Evolutionary conservation across 2,888 invertebrate genomes (phyloP), one percentile per base, ranked within the genome.

Genomic region (Troides aeacus): DNA sequence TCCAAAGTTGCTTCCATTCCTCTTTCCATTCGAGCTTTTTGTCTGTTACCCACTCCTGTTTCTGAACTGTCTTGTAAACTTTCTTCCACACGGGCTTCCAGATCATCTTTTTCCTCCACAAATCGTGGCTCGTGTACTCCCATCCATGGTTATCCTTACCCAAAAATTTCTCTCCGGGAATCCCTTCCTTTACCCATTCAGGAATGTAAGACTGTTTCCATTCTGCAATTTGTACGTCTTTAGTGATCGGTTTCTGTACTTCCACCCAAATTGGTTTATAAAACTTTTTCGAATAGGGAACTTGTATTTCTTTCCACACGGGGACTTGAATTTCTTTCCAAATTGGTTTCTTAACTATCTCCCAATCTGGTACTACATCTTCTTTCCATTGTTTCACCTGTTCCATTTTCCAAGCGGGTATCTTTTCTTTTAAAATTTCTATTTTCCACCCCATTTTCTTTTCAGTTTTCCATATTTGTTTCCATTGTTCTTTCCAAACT

Each of bases 401-500:
- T 66, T 95, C 94, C 64, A 96, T 96, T 82, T 96, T 96, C 97
- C 96, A 97, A 4, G 95, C 94, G 7, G 97, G 95, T 4, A 95
- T 94, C 78, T 95, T 95, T 56, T 95, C 92, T 78, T 96, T 96
- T 76, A 95, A 95, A 96, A 96, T 96, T 81, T 95, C 94, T 42
- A 94, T 92, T 86, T 95, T 95, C 95, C 95, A 96, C 63, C 92
- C 89, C 68, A 95, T 91, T 83, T 97, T 96, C 76, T 96, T 96
- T 61, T 96, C 94, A 0, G 94, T 94, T 85, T 96, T 96, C 95
- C 95, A 96, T 42, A 96, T 90, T 81, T 95, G 94, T 76, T 95
- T 94, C 96, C 96, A 96, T 76, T 96, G 96, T 72, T 96, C 95
- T 86, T 97, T 97, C 97, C 97, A 97, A 42, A 94, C 94, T 62